phyloP scores from a whole-genome alignment of 1,140 invertebrate species.

The Thereuonema tuberculata region DNA sequence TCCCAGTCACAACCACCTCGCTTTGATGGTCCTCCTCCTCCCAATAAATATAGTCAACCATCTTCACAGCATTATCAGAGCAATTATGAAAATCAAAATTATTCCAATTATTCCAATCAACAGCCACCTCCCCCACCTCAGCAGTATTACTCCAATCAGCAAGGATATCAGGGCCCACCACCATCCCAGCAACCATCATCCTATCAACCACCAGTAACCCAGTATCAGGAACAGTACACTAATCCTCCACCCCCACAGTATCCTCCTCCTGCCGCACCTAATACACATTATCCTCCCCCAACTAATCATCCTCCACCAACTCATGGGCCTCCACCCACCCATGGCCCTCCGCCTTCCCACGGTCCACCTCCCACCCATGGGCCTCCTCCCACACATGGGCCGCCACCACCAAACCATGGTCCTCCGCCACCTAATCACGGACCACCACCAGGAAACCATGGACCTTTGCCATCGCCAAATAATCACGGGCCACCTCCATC shows the following conservation, averaged over 20 bases:
- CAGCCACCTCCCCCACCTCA: neutral
- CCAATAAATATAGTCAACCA: neutral
- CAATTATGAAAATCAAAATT: neutral
- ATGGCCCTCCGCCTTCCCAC: neutral
- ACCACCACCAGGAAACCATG: too few species aligned
- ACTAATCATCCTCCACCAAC: neutral
- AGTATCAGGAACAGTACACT: neutral
- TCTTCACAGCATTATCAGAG: neutral
- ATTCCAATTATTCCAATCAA: neutral
- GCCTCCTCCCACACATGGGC: neutral
- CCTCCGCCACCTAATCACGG: too few species aligned
- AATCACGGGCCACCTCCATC: neutral
- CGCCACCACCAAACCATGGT: too few species aligned
- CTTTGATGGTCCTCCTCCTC: neutral
- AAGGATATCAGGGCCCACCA: neutral
- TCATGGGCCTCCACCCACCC: neutral
- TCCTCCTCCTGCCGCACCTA: neutral
- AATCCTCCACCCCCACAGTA: neutral
- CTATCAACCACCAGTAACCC: neutral
- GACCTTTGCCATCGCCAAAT: too few species aligned
- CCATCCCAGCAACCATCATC: neutral
- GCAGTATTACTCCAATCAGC: neutral
- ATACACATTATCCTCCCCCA: neutral
- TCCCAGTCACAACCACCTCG: neutral
- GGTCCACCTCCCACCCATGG: neutral